A percentile compares a stretch with the other conserved stretches of the same genome.
Conservation (phyloP, 2,888 invertebrate species). For the Cylindroiulus punctatus region DNA sequence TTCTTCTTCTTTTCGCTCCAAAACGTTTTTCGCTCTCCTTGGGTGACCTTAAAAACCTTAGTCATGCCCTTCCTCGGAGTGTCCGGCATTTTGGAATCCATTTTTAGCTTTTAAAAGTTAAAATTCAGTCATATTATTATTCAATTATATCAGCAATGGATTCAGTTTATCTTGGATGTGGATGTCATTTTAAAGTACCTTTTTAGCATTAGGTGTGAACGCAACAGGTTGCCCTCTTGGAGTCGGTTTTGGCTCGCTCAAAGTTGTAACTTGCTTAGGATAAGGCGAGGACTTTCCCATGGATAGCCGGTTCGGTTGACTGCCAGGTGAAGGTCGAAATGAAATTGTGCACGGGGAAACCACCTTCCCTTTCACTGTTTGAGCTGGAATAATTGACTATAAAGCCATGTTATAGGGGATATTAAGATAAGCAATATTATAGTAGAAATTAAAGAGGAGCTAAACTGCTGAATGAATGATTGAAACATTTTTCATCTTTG, state of each 20-base stretch:
- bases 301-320: background rate
- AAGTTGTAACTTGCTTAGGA: background rate
- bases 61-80: background rate
- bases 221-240: background rate
- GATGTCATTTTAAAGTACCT: background rate
- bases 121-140: background rate
- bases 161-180: background rate
- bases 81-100: background rate
- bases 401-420: background rate
- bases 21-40: background rate
- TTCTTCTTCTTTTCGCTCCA: background rate
- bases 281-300: background rate
- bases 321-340: background rate
- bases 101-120: background rate
- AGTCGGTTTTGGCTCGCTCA: background rate
- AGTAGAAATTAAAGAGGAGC: too few species aligned
- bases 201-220: slow-evolving; percentile 27
- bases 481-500: too few species aligned
- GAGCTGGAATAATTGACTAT: slow-evolving; percentile 35
- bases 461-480: too few species aligned
- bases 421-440: background rate
- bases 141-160: background rate
- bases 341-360: background rate
- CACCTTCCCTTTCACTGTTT: background rate
- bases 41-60: slow-evolving; percentile 26